Conservation (phyloP, 2,888 invertebrate species). For the Mythimna impura region DNA sequence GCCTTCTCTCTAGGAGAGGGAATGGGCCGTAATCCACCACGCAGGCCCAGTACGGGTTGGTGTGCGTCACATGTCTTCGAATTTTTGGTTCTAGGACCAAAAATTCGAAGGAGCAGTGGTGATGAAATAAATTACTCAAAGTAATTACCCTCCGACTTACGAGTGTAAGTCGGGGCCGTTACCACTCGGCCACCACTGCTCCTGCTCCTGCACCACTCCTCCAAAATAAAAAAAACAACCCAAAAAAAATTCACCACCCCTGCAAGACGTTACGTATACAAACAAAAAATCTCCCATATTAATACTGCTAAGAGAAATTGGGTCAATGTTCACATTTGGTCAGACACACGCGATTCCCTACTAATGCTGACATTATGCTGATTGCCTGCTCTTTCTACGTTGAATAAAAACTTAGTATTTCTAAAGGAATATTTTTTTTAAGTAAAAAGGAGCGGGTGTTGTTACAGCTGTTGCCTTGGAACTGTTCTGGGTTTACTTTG, state of each 20-base stretch:
- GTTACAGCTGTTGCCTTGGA: constrained; percentile 51
- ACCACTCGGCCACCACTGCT: too few species aligned
- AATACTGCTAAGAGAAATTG: constrained; percentile 56
- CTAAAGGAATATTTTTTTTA: constrained; percentile 53
- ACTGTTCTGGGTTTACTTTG: constrained; percentile 24
- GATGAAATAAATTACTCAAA: too few species aligned
- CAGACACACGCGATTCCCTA: constrained; percentile 61
- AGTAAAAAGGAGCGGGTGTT: constrained; percentile 40
- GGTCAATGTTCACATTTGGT: constrained; percentile 63
- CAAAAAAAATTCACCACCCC: constrained; percentile 31
- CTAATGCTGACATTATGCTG: constrained; percentile 66
- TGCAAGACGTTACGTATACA: constrained; percentile 31
- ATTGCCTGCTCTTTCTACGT: constrained; percentile 52
- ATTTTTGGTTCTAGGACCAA: too few species aligned
- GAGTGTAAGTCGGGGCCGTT: too few species aligned
- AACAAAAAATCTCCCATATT: constrained; percentile 47
- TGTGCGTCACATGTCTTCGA: too few species aligned
- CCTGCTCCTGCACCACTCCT: too few species aligned
- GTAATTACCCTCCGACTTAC: too few species aligned
- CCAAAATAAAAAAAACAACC: too few species aligned
- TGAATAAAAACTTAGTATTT: constrained; percentile 62
- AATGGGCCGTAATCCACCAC: too few species aligned
- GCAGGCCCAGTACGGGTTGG: too few species aligned
- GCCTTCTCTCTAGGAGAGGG: too few species aligned
- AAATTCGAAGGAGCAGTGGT: too few species aligned